phyloP scores from a whole-genome alignment of 2,113 vertebrate genomes.

The Bambusicola thoracicus region DNA sequence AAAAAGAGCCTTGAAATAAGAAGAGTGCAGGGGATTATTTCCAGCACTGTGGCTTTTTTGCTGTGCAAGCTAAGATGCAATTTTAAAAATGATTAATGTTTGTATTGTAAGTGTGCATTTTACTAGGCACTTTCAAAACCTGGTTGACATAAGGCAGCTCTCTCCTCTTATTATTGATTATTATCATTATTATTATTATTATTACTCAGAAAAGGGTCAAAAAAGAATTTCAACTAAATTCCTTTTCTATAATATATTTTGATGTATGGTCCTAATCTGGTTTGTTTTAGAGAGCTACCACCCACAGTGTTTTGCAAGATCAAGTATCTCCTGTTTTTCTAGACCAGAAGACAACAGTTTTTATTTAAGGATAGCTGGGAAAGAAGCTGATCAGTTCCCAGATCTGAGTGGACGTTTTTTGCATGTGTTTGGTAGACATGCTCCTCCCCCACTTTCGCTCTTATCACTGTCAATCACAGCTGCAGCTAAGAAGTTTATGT shows the following conservation, averaged over 20 bases:
- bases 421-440: not conserved
- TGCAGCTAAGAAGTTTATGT: not conserved
- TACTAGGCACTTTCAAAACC: conserved; percentile 10
- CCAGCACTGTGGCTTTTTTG: not conserved
- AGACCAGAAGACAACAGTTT: conserved; percentile 27
- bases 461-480: not conserved
- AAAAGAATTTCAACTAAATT: not conserved
- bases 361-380: not conserved
- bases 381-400: not conserved
- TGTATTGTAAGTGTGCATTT: conserved; percentile 10
- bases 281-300: conserved; percentile 50
- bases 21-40: not conserved
- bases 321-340: not conserved
- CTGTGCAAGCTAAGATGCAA: not conserved
- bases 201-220: not conserved
- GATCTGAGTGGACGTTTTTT: not conserved
- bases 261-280: conserved; percentile 32
- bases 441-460: not conserved
- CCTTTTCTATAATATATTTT: not conserved
- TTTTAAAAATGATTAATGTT: conserved; percentile 25
- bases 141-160: not conserved
- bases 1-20: not conserved
- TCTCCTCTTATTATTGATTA: not conserved
- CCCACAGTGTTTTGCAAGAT: conserved; percentile 31
- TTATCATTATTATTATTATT: not conserved